Conservation (phyloP, 2,113 vertebrate genomes). For the Toxostoma redivivum region DNA sequence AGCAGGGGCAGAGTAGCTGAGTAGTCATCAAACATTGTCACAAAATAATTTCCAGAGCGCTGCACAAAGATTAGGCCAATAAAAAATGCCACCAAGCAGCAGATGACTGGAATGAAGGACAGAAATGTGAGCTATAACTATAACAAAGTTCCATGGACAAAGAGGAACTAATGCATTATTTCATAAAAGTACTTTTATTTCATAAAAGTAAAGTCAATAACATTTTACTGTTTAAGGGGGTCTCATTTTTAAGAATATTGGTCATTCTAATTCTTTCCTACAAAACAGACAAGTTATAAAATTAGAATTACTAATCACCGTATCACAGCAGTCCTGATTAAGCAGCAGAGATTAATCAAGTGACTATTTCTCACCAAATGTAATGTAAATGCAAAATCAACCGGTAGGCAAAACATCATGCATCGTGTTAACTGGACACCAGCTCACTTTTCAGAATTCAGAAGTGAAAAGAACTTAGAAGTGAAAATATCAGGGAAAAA, state of each 20-base stretch:
- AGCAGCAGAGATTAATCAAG: not conserved
- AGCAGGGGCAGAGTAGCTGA: conserved; percentile 93
- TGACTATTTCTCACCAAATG: not conserved
- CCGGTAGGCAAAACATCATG: not conserved
- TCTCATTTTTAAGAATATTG: not conserved
- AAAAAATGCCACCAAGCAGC: conserved; percentile 87
- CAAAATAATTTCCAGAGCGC: conserved; percentile 96
- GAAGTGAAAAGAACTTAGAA: not conserved
- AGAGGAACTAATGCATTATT: not conserved
- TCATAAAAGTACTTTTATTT: not conserved
- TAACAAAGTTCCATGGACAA: not conserved
- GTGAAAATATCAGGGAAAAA: not conserved
- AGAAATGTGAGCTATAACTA: not conserved
- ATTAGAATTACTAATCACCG: not conserved
- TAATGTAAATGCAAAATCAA: not conserved
- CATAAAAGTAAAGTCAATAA: not conserved
- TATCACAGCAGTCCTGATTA: not conserved
- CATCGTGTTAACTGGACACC: not conserved
- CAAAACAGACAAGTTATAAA: not conserved
- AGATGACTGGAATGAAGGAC: conserved; percentile 79
- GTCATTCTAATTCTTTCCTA: not conserved
- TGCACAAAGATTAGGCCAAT: conserved; percentile 95
- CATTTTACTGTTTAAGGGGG: not conserved
- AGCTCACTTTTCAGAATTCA: not conserved
- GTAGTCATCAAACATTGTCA: conserved; percentile 98